Base-by-base conservation (phyloP, 1,140 invertebrate species). In the Megalonaias nervosa region DNA sequence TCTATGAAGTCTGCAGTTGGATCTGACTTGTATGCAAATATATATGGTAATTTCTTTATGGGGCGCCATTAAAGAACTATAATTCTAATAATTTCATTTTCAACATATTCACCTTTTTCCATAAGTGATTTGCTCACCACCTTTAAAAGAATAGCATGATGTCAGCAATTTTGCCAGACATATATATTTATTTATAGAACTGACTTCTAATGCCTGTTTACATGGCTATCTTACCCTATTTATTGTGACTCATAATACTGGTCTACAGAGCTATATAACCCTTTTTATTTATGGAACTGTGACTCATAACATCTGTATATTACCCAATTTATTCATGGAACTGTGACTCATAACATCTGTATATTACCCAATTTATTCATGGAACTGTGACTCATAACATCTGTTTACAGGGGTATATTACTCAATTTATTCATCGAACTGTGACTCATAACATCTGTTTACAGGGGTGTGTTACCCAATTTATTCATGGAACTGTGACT, bases 251-350 rank as follows among this genome's bases (percentile, higher is more conserved):
- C n/a, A 67, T 21, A n/a, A 60, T 14, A 68, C 59, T 19, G 19
- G 17, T 61, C 23, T n/a, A 60, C 15, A 61, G 58, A 14, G 14
- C 16, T 15, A 13, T 66, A 80, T 71, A 75, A 89, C 89, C 80
- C 82, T 92, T 76, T 31, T 2, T 31, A 26, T 31, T 2, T 31
- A 3, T 31, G 26, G 26, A 26, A 26, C 26, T 26, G 26, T 26
- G 26, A 31, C 26, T 31, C 26, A 31, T 31, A 31, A 31, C 26
- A 31, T 4, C 26, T 31, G 26, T 31, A 31, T 31, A 31, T 31
- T 31, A 31, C 4, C 26, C 1, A 31, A 31, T 59, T 60, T 23
- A n/a, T 17, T 59, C 21, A 16, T 61, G 13, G n/a, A 17, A 21
- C 70, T 6, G 6, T 60, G 12, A 57, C 31, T 61, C 9, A 23